Conservation (phyloP, 1,140 invertebrate genomes). For the Drosophila guanche region DNA sequence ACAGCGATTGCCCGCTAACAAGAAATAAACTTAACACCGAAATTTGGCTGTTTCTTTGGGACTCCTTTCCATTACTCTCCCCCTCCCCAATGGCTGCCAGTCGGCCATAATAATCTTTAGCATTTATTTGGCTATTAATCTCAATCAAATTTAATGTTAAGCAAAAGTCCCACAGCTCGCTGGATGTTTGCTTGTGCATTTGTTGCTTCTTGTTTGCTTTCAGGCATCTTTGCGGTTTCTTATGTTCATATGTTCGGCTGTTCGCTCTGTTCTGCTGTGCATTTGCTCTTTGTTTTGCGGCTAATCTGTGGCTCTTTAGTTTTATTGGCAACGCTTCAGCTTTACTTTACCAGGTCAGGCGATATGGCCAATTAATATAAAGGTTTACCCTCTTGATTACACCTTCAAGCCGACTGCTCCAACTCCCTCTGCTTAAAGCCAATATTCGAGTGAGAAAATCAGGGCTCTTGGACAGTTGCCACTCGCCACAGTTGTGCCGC, state of each 20-base stretch:
- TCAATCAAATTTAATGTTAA: slow-evolving; percentile 79
- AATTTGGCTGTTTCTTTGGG: slow-evolving; percentile 30
- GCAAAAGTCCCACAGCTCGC: slow-evolving; percentile 42
- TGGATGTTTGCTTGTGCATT: slow-evolving; percentile 24
- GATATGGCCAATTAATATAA: slow-evolving; percentile 33
- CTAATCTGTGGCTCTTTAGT: slow-evolving; percentile 64
- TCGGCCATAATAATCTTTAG: slow-evolving; percentile 66
- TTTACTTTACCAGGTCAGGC: slow-evolving; percentile 38
- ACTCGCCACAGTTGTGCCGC: background rate
- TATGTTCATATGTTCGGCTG: slow-evolving; percentile 12
- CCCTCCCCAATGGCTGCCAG: slow-evolving; percentile 54
- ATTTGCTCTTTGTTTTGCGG: slow-evolving; percentile 13
- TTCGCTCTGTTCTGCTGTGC: slow-evolving; percentile 23
- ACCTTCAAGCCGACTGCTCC: too few relatives aligned
- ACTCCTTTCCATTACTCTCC: background rate
- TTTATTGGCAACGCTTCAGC: slow-evolving; percentile 59
- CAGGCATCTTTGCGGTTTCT: slow-evolving; percentile 27
- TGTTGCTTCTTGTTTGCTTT: slow-evolving; percentile 16
- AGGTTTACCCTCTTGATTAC: background rate
- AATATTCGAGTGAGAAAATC: too few relatives aligned
- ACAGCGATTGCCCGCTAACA: slow-evolving; percentile 15
- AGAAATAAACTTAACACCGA: slow-evolving; percentile 55
- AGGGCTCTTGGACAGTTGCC: background rate
- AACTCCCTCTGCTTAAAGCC: too few relatives aligned
- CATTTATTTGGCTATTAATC: slow-evolving; percentile 80